Evolutionary conservation across 2,888 invertebrate species (phyloP), one percentile per base, ranked within the genome.

Genomic region (Volucella inanis): DNA sequence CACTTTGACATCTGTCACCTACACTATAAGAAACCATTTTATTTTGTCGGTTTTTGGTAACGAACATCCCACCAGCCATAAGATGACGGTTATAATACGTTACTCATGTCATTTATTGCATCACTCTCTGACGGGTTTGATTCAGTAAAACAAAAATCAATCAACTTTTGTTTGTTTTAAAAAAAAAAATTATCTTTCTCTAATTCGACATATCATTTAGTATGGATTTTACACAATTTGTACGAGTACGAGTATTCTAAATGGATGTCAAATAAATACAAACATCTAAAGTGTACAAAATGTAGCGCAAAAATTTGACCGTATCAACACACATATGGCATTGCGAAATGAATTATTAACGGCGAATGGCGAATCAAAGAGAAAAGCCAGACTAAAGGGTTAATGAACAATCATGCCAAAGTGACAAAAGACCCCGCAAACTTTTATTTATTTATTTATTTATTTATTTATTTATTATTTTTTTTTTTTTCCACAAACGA

Each of bases 341-440:
- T 18, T 70, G 59, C 39, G 39, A 39, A 39, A 31, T 39, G 57
- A 57, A 49, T 75, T 65, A 55, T 22, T 50, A 47, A 43, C 65
- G 57, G 55, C 65, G 49, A 64, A 64, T 47, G 12, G 49, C 50
- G 47, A 6, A 31, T 31, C 31, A 45, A 22, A 47, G 39, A 76
- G 31, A 52, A 52, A 62, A 67, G 41, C 57, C 68, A 62, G 54
- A 70, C 54, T 22, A 55, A 68, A 74, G 78, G 83, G 83, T 83
- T 78, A 83, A 75, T 75, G 83, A 70, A 78, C 83, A 78, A 59
- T 75, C 50, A 57, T 64, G 68, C 52, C 64, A 52, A 59, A 82
- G 43, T 67, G 65, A 67, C 57, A 76, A 55, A 64, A 70, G 43
- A 31, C 0, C 52, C n/a, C 12, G 10, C 11, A 52, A 72, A 50